These are phyloP conservation scores for Hippocampus zosterae DNA, from an alignment of 2,113 vertebrate species.

Conservation along the genomic window DNA sequence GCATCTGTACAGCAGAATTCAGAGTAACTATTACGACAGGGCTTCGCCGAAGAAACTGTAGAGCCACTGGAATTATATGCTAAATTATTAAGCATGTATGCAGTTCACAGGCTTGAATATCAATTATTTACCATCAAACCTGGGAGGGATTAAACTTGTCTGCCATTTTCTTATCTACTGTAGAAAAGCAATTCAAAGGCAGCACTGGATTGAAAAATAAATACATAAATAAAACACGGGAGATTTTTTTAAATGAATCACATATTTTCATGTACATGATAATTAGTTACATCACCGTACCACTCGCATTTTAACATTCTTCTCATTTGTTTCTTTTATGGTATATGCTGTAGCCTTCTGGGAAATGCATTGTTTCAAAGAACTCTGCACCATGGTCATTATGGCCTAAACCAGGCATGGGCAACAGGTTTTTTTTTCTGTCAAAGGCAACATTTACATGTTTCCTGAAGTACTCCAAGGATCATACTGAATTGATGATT, in stretches of 20 bases:
- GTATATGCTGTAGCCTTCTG: conserved; percentile 27
- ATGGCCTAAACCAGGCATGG: background rate
- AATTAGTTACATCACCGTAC: conserved; percentile 5
- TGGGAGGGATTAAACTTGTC: conserved; percentile 35
- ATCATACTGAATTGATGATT: background rate
- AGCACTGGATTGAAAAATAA: conserved; percentile 4
- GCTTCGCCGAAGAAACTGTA: conserved; percentile 25
- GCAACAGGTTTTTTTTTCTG: background rate
- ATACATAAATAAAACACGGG: background rate
- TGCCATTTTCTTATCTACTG: conserved; percentile 20
- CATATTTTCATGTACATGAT: conserved; percentile 2
- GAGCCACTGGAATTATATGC: conserved; percentile 48
- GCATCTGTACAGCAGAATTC: conserved; percentile 65
- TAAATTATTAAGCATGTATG: conserved; percentile 62
- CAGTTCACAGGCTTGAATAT: conserved; percentile 54
- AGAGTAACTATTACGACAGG: conserved; percentile 39
- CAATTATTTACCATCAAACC: conserved; percentile 65
- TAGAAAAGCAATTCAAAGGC: conserved; percentile 1
- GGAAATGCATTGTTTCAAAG: conserved; percentile 51
- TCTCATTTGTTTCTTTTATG: conserved; percentile 27
- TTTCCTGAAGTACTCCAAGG: background rate
- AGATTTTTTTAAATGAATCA: conserved; percentile 2
- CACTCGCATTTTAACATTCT: conserved; percentile 11
- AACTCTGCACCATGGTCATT: conserved; percentile 23
- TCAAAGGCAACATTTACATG: background rate